Conservation (phyloP, 2,113 vertebrate species). For the Microcebus jonahi region DNA sequence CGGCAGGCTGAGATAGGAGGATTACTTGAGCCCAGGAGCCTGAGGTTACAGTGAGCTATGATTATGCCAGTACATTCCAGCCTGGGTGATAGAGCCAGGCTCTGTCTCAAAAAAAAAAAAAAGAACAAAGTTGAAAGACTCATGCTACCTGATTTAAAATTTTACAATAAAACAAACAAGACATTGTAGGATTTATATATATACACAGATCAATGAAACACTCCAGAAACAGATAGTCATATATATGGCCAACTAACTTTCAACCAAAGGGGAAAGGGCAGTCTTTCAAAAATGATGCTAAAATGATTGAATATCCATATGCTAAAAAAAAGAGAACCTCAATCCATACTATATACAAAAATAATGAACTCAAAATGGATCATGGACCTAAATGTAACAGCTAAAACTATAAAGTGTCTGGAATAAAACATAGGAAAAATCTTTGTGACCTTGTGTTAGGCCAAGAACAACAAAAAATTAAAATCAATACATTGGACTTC, state of each 20-base stretch:
- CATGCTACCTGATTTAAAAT: not conserved
- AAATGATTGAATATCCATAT: not conserved
- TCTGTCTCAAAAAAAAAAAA: not conserved
- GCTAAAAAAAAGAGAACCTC: not conserved
- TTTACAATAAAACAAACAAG: not conserved
- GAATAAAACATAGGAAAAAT: not conserved
- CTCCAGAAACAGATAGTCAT: not conserved
- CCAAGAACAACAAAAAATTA: constrained; percentile 21
- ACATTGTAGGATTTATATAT: not conserved
- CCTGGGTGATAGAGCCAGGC: too few species aligned
- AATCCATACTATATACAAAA: not conserved
- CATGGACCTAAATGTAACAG: not conserved
- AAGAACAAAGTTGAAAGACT: constrained; percentile 11
- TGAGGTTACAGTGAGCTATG: too few species aligned
- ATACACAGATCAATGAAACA: not conserved
- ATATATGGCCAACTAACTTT: not conserved
- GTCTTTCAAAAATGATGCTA: not conserved
- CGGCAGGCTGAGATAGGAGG: too few species aligned
- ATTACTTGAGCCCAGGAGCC: too few species aligned
- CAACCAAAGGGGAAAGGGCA: not conserved
- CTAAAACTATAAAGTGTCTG: not conserved
- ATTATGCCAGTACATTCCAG: too few species aligned
- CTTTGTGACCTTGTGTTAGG: not conserved
- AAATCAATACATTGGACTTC: not conserved
- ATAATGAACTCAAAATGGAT: not conserved